Conservation (phyloP, 2,797 vertebrate genomes). For the Hippocampus kuda region DNA sequence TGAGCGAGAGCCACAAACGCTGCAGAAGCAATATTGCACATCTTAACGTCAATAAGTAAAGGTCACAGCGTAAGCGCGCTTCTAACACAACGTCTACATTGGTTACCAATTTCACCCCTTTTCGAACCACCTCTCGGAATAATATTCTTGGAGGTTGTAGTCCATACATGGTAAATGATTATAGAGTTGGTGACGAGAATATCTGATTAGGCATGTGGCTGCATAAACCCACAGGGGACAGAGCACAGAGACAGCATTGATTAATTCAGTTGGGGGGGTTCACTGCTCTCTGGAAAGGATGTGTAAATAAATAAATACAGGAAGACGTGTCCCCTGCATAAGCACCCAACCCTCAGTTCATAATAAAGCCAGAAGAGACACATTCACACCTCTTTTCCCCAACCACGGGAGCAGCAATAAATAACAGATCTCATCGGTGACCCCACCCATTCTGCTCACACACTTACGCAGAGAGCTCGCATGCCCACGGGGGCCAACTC, state of each 20-base stretch:
- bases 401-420: slow-evolving; percentile 21
- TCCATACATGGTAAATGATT: slow-evolving; percentile 42
- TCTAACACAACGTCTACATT: background rate
- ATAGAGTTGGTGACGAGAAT: slow-evolving; percentile 37
- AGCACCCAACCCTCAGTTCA: background rate
- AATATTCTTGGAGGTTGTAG: slow-evolving; percentile 12
- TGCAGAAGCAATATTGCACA: slow-evolving; percentile 26
- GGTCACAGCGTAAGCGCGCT: slow-evolving; percentile 14
- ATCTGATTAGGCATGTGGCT: slow-evolving; percentile 38
- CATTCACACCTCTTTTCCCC: slow-evolving; percentile 11
- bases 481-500: slow-evolving; percentile 40
- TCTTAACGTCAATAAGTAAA: slow-evolving; percentile 4
- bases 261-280: slow-evolving; percentile 39
- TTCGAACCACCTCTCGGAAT: background rate
- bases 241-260: slow-evolving; percentile 35
- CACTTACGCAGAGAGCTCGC: slow-evolving; percentile 9
- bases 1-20: slow-evolving; percentile 22
- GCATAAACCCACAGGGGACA: slow-evolving; percentile 43
- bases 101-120: background rate
- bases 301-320: slow-evolving; percentile 40
- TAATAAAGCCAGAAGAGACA: slow-evolving; percentile 13
- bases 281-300: slow-evolving; percentile 24
- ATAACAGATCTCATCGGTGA: slow-evolving; percentile 18
- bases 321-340: slow-evolving; percentile 18
- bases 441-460: slow-evolving; percentile 9